Conservation (phyloP, 2,797 vertebrate genomes). For the Sylvia borin region DNA sequence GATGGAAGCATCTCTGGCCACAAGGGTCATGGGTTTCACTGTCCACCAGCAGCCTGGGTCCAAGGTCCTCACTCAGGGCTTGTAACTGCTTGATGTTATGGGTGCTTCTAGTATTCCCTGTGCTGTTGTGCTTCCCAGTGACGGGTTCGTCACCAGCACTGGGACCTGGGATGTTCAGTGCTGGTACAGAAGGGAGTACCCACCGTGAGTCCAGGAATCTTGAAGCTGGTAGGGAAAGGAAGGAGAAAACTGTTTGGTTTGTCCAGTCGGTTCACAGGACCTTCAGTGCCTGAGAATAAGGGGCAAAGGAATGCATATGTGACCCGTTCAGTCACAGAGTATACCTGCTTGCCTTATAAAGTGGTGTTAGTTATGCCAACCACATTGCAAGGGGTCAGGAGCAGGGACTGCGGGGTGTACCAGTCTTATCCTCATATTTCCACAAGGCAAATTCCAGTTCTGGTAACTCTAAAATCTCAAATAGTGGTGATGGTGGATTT, state of each 20-base stretch:
- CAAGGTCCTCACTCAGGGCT: neutral
- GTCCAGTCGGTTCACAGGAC: neutral
- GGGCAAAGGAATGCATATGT: neutral
- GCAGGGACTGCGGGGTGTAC: accelerated
- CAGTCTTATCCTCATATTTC: neutral
- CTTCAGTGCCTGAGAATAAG: neutral
- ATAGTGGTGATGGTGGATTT: neutral
- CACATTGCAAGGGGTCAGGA: neutral
- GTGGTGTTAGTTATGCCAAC: neutral
- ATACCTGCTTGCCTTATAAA: neutral
- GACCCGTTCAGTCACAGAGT: accelerated
- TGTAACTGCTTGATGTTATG: neutral
- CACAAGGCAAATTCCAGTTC: neutral
- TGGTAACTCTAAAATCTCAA: neutral
- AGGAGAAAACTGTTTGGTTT: neutral
- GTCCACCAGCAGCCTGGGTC: neutral
- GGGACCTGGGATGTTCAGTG: neutral
- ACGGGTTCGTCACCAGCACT: accelerated
- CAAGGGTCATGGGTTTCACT: neutral
- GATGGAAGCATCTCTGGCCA: neutral
- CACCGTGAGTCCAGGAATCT: accelerated
- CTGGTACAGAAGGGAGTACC: neutral
- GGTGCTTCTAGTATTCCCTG: neutral
- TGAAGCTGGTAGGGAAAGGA: neutral
- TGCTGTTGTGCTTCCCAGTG: neutral